Percentiles rank a stretch among this genome's conserved stretches.
Evolutionary conservation across 2,113 vertebrate species (phyloP).

Genomic region (Epinephelus moara): DNA sequence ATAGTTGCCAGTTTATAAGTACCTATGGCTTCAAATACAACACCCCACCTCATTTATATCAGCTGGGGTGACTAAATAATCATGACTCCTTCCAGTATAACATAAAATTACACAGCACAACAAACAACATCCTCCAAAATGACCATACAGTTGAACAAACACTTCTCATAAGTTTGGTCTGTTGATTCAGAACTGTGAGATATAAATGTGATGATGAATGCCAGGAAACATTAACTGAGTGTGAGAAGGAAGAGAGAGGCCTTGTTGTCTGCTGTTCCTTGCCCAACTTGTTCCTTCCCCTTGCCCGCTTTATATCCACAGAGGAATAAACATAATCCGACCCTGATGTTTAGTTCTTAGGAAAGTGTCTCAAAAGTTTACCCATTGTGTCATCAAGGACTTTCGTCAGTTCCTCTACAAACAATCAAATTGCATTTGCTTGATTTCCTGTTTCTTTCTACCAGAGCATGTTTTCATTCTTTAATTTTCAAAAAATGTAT

Average conservation of each 20-base stretch:
- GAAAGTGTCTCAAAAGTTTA: neutral
- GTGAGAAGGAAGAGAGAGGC: slow-evolving; percentile 1
- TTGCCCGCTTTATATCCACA: neutral
- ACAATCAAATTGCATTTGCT: neutral
- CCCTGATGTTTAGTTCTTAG: neutral
- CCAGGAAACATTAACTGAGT: neutral
- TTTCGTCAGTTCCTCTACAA: neutral
- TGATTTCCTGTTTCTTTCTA: too few species aligned
- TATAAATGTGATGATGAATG: slow-evolving; percentile 1
- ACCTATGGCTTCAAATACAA: too few species aligned
- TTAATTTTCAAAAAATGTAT: too few species aligned
- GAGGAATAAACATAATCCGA: neutral
- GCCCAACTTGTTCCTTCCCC: too few species aligned
- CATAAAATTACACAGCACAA: too few species aligned
- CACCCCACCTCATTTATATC: too few species aligned
- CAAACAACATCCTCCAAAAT: too few species aligned
- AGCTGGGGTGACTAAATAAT: too few species aligned
- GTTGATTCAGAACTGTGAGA: neutral
- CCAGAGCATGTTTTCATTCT: too few species aligned
- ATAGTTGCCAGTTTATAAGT: too few species aligned
- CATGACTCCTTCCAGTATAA: too few species aligned
- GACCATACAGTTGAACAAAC: too few species aligned
- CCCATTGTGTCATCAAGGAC: neutral
- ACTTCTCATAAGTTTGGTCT: neutral
- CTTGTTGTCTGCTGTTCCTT: neutral